Conservation (phyloP, 2,797 vertebrate species). For the Pterois miles region DNA sequence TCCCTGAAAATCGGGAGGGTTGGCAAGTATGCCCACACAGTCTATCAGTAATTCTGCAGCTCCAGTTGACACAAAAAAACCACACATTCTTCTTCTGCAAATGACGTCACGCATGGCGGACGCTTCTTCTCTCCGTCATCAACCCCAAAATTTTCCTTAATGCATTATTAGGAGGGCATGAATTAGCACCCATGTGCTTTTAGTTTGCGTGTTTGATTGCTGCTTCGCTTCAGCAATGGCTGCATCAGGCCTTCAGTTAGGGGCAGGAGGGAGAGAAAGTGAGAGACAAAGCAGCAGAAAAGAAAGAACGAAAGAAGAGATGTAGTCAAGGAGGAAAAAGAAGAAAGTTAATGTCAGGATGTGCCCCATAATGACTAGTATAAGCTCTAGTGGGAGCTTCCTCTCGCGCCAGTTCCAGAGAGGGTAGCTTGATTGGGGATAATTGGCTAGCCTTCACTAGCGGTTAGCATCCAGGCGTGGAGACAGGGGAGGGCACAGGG, state of each 20-base stretch:
- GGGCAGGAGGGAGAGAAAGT: slow-evolving; percentile 8
- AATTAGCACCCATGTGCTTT: slow-evolving; percentile 81
- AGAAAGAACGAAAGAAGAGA: slow-evolving; percentile 10
- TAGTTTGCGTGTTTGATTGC: slow-evolving; percentile 79
- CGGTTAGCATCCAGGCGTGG: slow-evolving; percentile 79
- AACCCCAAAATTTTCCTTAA: slow-evolving; percentile 63
- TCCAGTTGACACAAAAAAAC: slow-evolving; percentile 40
- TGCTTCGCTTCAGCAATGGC: slow-evolving; percentile 52
- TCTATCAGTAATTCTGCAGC: slow-evolving; percentile 26
- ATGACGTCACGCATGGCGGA: slow-evolving; percentile 64
- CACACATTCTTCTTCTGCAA: slow-evolving; percentile 49
- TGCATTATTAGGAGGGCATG: slow-evolving; percentile 73
- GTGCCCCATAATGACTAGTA: slow-evolving; percentile 84
- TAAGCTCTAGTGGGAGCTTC: slow-evolving; percentile 84
- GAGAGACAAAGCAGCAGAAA: slow-evolving; percentile 36
- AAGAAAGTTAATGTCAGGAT: slow-evolving; percentile 85
- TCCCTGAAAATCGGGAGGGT: too few species aligned
- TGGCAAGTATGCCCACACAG: neutral
- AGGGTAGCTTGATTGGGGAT: slow-evolving; percentile 86
- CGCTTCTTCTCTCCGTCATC: slow-evolving; percentile 60
- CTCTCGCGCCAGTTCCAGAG: slow-evolving; percentile 80
- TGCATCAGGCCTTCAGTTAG: slow-evolving; percentile 26
- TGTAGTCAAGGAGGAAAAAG: slow-evolving; percentile 64
- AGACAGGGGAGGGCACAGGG: slow-evolving; percentile 77
- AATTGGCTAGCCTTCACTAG: slow-evolving; percentile 84